Evolutionary conservation across 2,113 vertebrate species (phyloP), one percentile per base, ranked within the genome.

Genomic region (Lonchura striata): DNA sequence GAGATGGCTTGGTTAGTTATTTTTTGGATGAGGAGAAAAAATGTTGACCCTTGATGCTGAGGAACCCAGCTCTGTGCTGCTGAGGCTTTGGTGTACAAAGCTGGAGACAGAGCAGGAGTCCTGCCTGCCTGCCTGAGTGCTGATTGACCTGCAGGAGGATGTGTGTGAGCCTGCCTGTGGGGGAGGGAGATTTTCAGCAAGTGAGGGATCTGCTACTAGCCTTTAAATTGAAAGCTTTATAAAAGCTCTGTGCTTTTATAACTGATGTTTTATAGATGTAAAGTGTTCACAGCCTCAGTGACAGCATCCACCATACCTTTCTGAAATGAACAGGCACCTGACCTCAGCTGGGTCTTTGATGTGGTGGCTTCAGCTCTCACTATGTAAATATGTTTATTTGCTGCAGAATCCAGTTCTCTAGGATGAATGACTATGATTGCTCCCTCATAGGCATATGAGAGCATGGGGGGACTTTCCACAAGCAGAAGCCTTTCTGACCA

Each of bases 221-320:
- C 94, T 94, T 93, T 95, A 97, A 95, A 95, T 86, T 95, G 96
- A 86, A 95, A 95, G 90, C 92, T 90, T 97, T 93, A 95, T 93
- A 85, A 81, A 68, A 68, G 78, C 78, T 92, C 85, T 31, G 37
- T 59, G 71, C 64, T 95, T 95, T 96, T 92, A 65, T 94, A 96
- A 93, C 71, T 97, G 94, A 95, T 96, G 95, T 96, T 96, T 96
- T 96, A 97, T 97, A 95, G 96, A 97, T 97, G 94, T 96, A 94
- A 96, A 95, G 85, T 93, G 79, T 92, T 96, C 79, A 60, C 90
- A 95, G 92, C 68, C 92, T 95, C 71, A 6, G 88, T 96, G 94
- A 97, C 94, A 96, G 95, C 94, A 90, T 92, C 92, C 92, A 88
- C 92, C 75, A 86, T 90, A 81, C 79, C 85, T 71, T 96, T 93